Percentiles rank a stretch among this genome's conserved stretches.
Conservation (phyloP, 2,888 invertebrate species). For the Drosophila siamana region DNA sequence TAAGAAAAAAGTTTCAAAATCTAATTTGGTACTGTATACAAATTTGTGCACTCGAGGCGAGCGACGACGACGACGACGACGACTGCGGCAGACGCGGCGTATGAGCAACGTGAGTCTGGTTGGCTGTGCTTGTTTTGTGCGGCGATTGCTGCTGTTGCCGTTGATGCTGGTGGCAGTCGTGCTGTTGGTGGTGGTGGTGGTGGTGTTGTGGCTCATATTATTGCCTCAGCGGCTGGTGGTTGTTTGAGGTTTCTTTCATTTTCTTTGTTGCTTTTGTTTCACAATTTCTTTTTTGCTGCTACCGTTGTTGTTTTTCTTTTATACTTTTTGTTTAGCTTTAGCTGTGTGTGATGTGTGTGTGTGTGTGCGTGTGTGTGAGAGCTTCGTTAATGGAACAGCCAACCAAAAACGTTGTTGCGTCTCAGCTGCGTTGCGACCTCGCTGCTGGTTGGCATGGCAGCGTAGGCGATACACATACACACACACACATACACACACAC, state of each 20-base stretch:
- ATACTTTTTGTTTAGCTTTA: slow-evolving; percentile 35
- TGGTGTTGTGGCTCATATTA: slow-evolving; percentile 39
- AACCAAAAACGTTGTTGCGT: slow-evolving; percentile 83
- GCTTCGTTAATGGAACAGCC: slow-evolving; percentile 76
- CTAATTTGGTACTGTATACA: slow-evolving; percentile 84
- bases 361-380: slow-evolving; percentile 49
- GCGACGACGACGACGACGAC: slow-evolving; percentile 25
- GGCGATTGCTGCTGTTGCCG: slow-evolving; percentile 46
- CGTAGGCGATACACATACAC: slow-evolving; percentile 57
- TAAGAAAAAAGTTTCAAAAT: slow-evolving; percentile 84
- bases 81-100: slow-evolving; percentile 51
- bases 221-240: slow-evolving; percentile 60
- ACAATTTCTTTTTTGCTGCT: slow-evolving; percentile 63
- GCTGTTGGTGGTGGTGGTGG: slow-evolving; percentile 35
- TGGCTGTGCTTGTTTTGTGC: slow-evolving; percentile 33
- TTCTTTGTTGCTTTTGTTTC: slow-evolving; percentile 80
- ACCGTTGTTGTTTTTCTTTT: slow-evolving; percentile 31
- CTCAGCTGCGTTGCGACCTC: slow-evolving; percentile 68
- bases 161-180: slow-evolving; percentile 34
- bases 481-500: slow-evolving; percentile 30
- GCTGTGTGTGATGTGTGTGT: slow-evolving; percentile 34
- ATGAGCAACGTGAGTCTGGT: slow-evolving; percentile 54
- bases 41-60: slow-evolving; percentile 79
- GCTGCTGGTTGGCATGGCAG: slow-evolving; percentile 77
- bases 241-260: slow-evolving; percentile 80